Evolutionary conservation across 1,140 invertebrate genomes (phyloP).

Genomic region (Neomicropteryx cornuta): DNA sequence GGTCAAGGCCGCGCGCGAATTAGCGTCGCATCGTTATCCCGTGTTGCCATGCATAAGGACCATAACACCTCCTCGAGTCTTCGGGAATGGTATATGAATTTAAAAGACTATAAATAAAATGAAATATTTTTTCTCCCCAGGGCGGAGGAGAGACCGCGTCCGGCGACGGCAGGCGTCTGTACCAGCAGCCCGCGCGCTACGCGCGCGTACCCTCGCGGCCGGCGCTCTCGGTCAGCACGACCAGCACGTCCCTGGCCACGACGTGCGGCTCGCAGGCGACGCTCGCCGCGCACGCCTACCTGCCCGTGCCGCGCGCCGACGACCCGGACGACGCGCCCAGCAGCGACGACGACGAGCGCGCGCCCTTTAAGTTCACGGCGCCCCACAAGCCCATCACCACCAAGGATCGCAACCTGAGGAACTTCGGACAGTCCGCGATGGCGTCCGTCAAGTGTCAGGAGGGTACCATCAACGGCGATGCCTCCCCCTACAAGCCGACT

Average conservation of each 20-base stretch:
- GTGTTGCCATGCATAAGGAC: too few species aligned
- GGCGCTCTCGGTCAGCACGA: constrained; percentile 35
- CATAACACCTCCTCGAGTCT: too few species aligned
- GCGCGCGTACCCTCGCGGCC: constrained; percentile 32
- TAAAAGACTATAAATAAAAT: too few species aligned
- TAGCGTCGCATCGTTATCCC: too few species aligned
- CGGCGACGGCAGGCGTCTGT: constrained; percentile 28
- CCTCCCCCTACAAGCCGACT: constrained; percentile 30
- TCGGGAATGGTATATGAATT: too few species aligned
- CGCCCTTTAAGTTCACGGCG: constrained; percentile 33
- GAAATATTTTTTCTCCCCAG: too few species aligned
- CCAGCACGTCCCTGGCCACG: constrained; percentile 39
- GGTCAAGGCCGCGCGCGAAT: too few species aligned
- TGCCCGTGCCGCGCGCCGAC: constrained; percentile 25
- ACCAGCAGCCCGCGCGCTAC: constrained; percentile 30
- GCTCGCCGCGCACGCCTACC: constrained; percentile 39
- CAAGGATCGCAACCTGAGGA: constrained; percentile 43
- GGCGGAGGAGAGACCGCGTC: constrained; percentile 28
- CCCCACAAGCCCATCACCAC: constrained; percentile 42
- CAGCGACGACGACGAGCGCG: constrained; percentile 33
- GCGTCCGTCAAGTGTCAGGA: constrained; percentile 32
- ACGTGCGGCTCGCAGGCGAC: constrained; percentile 46
- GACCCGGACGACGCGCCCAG: constrained; percentile 27
- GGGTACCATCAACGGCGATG: constrained; percentile 30
- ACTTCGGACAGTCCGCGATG: constrained; percentile 41